Percentiles rank a stretch among this genome's conserved stretches.
Evolutionary conservation across 2,797 vertebrate species (phyloP).

Genomic region (Notolabrus celidotus): DNA sequence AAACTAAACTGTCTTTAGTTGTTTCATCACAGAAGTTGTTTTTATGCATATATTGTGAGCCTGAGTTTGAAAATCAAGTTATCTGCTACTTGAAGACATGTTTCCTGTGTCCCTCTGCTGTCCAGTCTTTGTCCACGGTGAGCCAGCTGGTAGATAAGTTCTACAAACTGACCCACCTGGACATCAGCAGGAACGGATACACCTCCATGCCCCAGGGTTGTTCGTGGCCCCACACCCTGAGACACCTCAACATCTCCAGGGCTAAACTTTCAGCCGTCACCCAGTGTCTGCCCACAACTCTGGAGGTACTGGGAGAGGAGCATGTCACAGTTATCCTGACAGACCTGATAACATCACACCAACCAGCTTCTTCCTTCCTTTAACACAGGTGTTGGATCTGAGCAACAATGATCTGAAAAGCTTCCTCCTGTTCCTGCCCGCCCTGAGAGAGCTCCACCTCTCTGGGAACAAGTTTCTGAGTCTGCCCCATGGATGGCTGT

Average conservation of each 20-base stretch:
- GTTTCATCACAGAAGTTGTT: too few relatives aligned
- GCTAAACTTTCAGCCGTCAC: constrained; percentile 52
- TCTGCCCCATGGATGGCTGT: constrained; percentile 51
- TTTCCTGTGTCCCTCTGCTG: background rate
- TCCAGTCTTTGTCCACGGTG: constrained; percentile 61
- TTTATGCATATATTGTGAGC: too few relatives aligned
- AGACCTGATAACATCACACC: background rate
- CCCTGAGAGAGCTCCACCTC: constrained; percentile 68
- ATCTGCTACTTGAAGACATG: background rate
- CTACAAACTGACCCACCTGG: constrained; percentile 70
- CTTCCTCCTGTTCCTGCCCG: constrained; percentile 49
- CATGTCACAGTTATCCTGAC: too few relatives aligned
- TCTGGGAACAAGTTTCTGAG: constrained; percentile 71
- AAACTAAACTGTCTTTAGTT: too few relatives aligned
- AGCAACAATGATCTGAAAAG: constrained; percentile 60
- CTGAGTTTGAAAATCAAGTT: background rate
- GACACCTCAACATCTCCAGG: constrained; percentile 70
- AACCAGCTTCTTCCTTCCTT: background rate
- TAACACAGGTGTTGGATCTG: constrained; percentile 68
- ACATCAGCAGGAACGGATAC: constrained; percentile 66
- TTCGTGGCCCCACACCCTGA: constrained; percentile 67
- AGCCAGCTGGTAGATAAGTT: constrained; percentile 46
- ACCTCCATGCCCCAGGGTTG: constrained; percentile 65
- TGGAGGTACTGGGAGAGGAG: constrained; percentile 56
- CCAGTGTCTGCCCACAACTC: constrained; percentile 53